Base-by-base conservation (phyloP, 2,113 vertebrate genomes). In the Heterocephalus glaber region DNA sequence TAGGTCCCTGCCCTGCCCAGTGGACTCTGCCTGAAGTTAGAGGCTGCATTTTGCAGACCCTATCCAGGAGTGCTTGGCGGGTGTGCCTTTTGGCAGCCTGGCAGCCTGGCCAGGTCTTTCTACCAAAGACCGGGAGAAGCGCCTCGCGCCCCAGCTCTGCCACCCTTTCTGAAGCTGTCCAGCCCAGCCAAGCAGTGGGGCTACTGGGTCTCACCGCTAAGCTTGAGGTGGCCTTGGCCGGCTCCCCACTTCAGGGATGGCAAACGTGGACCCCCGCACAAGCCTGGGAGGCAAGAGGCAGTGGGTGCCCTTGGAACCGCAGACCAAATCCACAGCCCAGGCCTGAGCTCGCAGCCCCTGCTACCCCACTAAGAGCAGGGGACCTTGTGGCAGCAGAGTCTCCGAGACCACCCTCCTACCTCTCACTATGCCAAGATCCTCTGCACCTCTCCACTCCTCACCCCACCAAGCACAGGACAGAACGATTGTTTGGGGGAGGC, bases 171-270 rank as follows among this genome's bases (percentile, higher is more conserved):
- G 28, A 52, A 33, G 65, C 54, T 56, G 61, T 35, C 20, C 0
- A 17, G 30, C 49, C 17, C n/a, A 54, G 63, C 28, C 14, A 10
- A n/a, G 38, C 81, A 13, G 76, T 0, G 30, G 24, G 7, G 20
- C 60, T 54, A 22, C 86, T 3, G 30, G 41, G 74, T 49, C 26
- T 76, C 35, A 7, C 5, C 1, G 14, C 13, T 2, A 26, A 49
- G n/a, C 65, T 1, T 13, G 0, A 2, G 14, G 20, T 1, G 3
- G 38, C 66, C 19, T 9, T 9, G 7, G n/a, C n/a, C 1, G 76
- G 81, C 61, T 79, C 63, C 54, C 38, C 3, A 2, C 41, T 85
- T 84, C 72, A 35, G 7, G 0, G 17, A 35, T 0, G 33, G n/a
- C n/a, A 54, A 90, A 72, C 14, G 24, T 22, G 26, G 38, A 16